phyloP scores from a whole-genome alignment of 2,888 invertebrate species.

The Macrophya annulata region DNA sequence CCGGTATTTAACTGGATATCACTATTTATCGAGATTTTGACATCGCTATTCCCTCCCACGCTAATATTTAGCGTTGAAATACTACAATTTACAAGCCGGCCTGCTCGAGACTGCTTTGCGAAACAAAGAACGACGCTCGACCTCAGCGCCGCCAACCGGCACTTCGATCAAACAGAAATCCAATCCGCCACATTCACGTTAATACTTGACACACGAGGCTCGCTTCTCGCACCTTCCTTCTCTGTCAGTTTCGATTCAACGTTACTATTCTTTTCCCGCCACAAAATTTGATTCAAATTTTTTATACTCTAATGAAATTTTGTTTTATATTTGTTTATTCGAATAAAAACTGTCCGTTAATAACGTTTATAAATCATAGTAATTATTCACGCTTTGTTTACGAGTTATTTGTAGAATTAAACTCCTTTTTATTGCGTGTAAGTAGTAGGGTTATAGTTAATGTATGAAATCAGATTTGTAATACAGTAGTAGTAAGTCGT shows the following conservation, averaged over 20 bases:
- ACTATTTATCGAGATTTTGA: conserved; percentile 57
- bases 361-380: background rate
- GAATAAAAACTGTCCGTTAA: background rate
- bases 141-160: conserved; percentile 67
- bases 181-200: conserved; percentile 49
- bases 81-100: conserved; percentile 66
- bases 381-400: background rate
- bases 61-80: conserved; percentile 54
- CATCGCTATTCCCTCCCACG: conserved; percentile 56
- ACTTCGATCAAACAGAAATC: conserved; percentile 32
- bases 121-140: conserved; percentile 78
- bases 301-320: background rate
- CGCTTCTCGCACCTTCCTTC: conserved; percentile 37
- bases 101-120: conserved; percentile 69
- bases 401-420: background rate
- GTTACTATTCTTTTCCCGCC: conserved; percentile 2
- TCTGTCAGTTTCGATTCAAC: background rate
- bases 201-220: conserved; percentile 48
- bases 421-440: background rate
- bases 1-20: conserved; percentile 2
- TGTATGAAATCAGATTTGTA: background rate
- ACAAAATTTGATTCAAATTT: background rate
- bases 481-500: background rate
- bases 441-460: background rate
- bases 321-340: background rate